Conservation (phyloP, 2,113 vertebrate species). For the Ophiodon elongatus region DNA sequence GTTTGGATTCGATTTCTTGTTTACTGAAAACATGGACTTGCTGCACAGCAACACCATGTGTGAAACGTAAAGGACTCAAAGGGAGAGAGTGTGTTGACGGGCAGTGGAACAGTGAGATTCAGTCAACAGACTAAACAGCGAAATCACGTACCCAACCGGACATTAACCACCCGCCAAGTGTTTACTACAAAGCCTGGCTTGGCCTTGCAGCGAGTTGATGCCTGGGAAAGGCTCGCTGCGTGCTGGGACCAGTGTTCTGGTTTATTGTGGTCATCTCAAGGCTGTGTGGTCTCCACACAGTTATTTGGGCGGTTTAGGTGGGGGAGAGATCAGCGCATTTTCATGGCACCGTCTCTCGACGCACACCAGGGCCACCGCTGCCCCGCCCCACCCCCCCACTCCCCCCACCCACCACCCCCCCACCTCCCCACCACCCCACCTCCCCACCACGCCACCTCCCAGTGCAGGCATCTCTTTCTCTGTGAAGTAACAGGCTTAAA, state of each 20-base stretch:
- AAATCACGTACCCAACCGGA: constrained; percentile 52
- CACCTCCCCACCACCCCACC: too few species aligned
- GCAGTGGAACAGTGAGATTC: constrained; percentile 17
- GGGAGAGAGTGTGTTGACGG: constrained; percentile 6
- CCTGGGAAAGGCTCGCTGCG: constrained; percentile 72
- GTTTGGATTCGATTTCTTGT: constrained; percentile 22
- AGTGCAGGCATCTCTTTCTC: constrained; percentile 38
- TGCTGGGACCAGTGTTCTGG: constrained; percentile 74
- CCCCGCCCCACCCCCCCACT: too few species aligned
- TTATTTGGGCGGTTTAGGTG: constrained; percentile 56
- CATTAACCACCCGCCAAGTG: constrained; percentile 66
- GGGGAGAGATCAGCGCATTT: constrained; percentile 50
- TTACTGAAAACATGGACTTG: not conserved
- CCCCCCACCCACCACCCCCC: constrained; percentile 43
- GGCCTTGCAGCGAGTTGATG: constrained; percentile 56
- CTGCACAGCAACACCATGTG: not conserved
- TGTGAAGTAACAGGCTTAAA: constrained; percentile 66
- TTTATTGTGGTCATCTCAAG: constrained; percentile 73
- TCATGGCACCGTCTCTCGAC: constrained; percentile 58
- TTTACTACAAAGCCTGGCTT: constrained; percentile 70
- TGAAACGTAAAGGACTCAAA: constrained; percentile 26
- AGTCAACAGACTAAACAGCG: constrained; percentile 40
- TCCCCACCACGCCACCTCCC: constrained; percentile 36
- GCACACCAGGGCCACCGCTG: constrained; percentile 57
- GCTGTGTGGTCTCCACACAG: constrained; percentile 73